Base-by-base conservation (phyloP, 2,113 vertebrate species). In the Pseudorasbora parva region DNA sequence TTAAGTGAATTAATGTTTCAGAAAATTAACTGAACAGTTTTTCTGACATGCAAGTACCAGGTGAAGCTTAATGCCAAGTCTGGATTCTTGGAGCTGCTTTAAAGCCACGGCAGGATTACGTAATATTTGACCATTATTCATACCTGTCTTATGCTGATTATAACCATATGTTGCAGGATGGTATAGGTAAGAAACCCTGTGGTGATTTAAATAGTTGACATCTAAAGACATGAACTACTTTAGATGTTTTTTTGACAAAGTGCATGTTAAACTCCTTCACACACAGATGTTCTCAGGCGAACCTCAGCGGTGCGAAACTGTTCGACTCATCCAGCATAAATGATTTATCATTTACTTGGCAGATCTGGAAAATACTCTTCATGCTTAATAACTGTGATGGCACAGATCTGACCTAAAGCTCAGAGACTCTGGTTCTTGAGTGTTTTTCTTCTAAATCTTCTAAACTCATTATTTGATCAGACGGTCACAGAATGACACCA, bases 141-240 rank as follows among this genome's bases (percentile, higher is more conserved):
- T 33, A 33, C 33, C 33, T 33, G 33, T 33, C 33, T 33, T 33
- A 33, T 33, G 33, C 33, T 2, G 56, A 78, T 78, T 45, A 59
- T 25, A 78, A 43, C 56, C 75, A 78, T 78, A 60, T 78, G 75
- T 11, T 43, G 60, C 75, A 45, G 54, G 75, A 23, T 45, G n/a
- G 3, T 23, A 8, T 8, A n/a, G 54, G 54, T 41, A 78, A 5
- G n/a, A 45, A 60, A 43, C 37, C 33, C 37, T 56, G 12, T 14
- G 43, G 33, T 77, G 11, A 43, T 77, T 59, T 59, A 76, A 41
- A 60, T 1, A 9, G 21, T 43, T 56, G 7, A 78, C 59, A 59
- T 15, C 30, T 43, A 12, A 59, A 33, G 19, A 56, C 56, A 54
- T 56, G 0, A 76, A 8, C 21, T 72, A n/a, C 14, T 27, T 2